phyloP scores from a whole-genome alignment of 2,888 invertebrate genomes.

The Rutpela maculata region DNA sequence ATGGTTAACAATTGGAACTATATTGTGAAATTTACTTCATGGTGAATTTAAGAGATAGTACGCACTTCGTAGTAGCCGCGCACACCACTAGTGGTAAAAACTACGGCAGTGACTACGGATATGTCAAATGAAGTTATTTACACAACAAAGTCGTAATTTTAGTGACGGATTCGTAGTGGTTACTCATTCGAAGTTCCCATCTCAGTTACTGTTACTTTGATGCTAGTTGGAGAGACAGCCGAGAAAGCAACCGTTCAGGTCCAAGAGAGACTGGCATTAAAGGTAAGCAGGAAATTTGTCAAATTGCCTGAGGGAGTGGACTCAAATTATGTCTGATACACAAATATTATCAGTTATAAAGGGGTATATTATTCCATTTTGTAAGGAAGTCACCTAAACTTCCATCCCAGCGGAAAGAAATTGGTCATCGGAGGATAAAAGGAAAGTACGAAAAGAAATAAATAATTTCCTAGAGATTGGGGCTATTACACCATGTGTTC shows the following conservation, averaged over 20 bases:
- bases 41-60: too few species aligned
- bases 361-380: not conserved
- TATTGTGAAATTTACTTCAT: too few species aligned
- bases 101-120: too few species aligned
- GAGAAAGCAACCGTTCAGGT: not conserved
- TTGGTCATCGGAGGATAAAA: not conserved
- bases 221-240: too few species aligned
- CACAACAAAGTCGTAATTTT: too few species aligned
- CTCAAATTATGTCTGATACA: not conserved
- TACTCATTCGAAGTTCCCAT: too few species aligned
- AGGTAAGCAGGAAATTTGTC: not conserved
- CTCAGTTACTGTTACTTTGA: too few species aligned
- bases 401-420: constrained; percentile 3
- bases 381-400: not conserved
- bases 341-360: not conserved
- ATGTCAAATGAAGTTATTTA: too few species aligned
- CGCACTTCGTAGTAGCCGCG: too few species aligned
- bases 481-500: not conserved
- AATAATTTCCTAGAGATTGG: constrained; percentile 9
- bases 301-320: not conserved
- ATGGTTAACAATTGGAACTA: too few species aligned
- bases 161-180: too few species aligned
- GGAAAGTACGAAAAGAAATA: constrained; percentile 11
- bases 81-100: too few species aligned
- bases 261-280: not conserved